Conservation (phyloP, 1,140 invertebrate species). For the Ceratina japonica region DNA sequence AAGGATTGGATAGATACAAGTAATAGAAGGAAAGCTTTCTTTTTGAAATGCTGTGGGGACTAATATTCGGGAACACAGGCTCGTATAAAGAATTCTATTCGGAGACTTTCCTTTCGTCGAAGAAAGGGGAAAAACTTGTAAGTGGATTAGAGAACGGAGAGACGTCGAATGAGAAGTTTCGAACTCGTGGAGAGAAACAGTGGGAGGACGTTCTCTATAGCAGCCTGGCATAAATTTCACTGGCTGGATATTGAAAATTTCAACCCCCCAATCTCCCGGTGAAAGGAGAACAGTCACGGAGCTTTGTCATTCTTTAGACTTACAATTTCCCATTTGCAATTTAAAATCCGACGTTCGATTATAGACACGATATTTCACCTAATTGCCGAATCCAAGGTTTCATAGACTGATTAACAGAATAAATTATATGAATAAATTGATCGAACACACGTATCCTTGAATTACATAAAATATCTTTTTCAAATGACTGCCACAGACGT, state of each 20-base stretch:
- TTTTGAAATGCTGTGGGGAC: conserved; percentile 42
- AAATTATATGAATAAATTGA: too few species aligned
- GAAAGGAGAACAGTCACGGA: neutral
- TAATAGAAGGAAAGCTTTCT: neutral
- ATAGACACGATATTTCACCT: too few species aligned
- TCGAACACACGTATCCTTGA: too few species aligned
- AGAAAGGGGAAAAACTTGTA: conserved; percentile 33
- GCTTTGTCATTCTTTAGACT: neutral
- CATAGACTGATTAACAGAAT: too few species aligned
- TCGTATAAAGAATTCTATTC: conserved; percentile 45
- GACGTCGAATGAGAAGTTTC: conserved; percentile 5
- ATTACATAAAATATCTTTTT: too few species aligned
- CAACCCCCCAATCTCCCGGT: neutral
- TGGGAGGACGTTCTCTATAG: neutral
- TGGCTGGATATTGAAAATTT: conserved; percentile 39
- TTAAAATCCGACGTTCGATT: too few species aligned
- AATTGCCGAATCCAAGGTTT: too few species aligned
- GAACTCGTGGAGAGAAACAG: neutral
- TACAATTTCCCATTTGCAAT: too few species aligned
- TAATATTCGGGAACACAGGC: conserved; percentile 32
- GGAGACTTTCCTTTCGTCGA: neutral
- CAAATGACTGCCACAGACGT: too few species aligned
- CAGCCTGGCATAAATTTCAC: conserved; percentile 24
- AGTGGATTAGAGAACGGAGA: conserved; percentile 15
- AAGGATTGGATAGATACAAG: too few species aligned